phyloP scores from a whole-genome alignment of 2,888 invertebrate species.

The Mesopsocus fuscifrons region DNA sequence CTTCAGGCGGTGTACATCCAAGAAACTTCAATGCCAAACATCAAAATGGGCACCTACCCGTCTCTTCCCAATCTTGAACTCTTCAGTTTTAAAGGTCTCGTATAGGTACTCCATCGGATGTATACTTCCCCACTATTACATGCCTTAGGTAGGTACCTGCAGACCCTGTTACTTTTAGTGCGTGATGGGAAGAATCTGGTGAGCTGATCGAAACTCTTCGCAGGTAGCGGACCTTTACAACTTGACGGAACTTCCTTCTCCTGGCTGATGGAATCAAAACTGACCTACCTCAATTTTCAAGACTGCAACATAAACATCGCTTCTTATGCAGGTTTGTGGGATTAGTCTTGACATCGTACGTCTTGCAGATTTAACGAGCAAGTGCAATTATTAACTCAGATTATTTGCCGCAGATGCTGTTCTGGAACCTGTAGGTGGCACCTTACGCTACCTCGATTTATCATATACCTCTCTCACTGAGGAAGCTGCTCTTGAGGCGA shows the following conservation, averaged over 20 bases:
- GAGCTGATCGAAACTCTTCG: too few relatives aligned
- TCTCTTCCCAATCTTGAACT: background rate
- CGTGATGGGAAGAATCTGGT: too few relatives aligned
- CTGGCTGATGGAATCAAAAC: background rate
- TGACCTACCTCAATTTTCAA: constrained; percentile 6
- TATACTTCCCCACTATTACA: too few relatives aligned
- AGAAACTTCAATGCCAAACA: background rate
- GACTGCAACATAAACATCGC: constrained; percentile 3
- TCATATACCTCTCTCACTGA: constrained; percentile 3
- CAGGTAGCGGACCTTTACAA: constrained; percentile 7
- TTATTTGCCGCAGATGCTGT: background rate
- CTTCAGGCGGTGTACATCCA: background rate
- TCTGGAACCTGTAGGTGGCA: background rate
- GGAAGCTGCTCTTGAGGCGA: background rate
- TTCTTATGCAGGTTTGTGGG: background rate
- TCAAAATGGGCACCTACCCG: background rate
- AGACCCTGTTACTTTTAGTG: too few relatives aligned
- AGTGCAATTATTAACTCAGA: too few relatives aligned
- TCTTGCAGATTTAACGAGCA: too few relatives aligned
- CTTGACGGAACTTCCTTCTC: background rate
- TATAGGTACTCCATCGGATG: too few relatives aligned
- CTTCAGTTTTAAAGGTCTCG: constrained; percentile 6
- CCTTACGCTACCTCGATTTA: background rate
- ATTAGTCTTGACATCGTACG: too few relatives aligned
- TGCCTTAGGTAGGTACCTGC: too few relatives aligned